A percentile compares a stretch with the other conserved stretches of the same genome.
phyloP scores from a whole-genome alignment of 2,888 invertebrate species.

The Dasypolia templi region DNA sequence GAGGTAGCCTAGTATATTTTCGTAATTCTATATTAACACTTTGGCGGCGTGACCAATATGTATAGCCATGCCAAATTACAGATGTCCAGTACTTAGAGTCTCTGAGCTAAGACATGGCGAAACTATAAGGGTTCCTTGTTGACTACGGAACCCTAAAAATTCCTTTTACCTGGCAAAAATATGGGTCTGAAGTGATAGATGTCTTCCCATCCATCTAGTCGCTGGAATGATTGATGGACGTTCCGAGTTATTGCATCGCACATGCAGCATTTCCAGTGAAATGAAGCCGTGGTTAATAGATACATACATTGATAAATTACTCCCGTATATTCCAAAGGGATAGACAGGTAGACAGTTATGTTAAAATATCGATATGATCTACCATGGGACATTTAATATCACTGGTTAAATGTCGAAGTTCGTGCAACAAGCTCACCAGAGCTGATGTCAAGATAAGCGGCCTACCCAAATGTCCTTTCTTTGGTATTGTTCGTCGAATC shows the following conservation, averaged over 20 bases:
- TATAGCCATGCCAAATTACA: too few relatives aligned
- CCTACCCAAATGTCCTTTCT: too few relatives aligned
- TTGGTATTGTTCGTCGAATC: too few relatives aligned
- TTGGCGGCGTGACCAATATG: too few relatives aligned
- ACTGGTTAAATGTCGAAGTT: background rate
- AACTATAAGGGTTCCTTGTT: too few relatives aligned
- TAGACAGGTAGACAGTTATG: background rate
- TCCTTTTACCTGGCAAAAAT: slow-evolving; percentile 10
- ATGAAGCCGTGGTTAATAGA: slow-evolving; percentile 1
- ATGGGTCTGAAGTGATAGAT: slow-evolving; percentile 24
- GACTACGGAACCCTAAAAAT: too few relatives aligned
- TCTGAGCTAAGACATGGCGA: too few relatives aligned
- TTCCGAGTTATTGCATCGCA: slow-evolving; percentile 38
- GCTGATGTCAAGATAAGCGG: background rate
- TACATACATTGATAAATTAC: background rate
- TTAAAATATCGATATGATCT: background rate
- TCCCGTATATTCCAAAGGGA: background rate
- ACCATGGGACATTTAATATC: background rate
- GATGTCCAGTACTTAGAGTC: too few relatives aligned
- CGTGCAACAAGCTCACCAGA: background rate
- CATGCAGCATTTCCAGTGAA: slow-evolving; percentile 23
- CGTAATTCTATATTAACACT: too few relatives aligned
- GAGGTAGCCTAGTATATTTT: too few relatives aligned
- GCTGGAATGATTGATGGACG: slow-evolving; percentile 38
- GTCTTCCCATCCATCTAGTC: slow-evolving; percentile 27